Evolutionary conservation across 2,797 vertebrate species (phyloP).

Genomic region (Alca torda): DNA sequence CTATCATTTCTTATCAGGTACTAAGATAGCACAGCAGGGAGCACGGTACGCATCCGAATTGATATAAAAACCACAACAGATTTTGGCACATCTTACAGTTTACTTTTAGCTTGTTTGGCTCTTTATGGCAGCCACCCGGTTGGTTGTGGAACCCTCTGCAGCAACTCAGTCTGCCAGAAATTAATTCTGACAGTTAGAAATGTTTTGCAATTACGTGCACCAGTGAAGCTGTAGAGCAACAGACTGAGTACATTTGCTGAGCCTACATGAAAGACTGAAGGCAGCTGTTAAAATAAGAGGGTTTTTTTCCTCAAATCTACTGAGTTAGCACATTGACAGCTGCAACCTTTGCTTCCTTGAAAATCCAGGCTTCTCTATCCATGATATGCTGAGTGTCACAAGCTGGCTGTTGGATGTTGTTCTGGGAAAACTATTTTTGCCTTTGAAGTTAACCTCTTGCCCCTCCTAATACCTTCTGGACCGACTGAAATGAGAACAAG

Average conservation of each 20-base stretch:
- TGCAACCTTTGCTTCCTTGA: slow-evolving; percentile 26
- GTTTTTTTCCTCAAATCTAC: slow-evolving; percentile 17
- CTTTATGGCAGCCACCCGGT: background rate
- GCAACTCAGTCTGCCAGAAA: slow-evolving; percentile 30
- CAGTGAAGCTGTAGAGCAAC: background rate
- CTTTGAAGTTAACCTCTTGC: background rate
- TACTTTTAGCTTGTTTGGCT: background rate
- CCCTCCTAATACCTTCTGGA: background rate
- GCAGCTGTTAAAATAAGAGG: slow-evolving; percentile 55
- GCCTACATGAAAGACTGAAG: slow-evolving; percentile 43
- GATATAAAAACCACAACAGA: background rate
- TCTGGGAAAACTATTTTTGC: background rate
- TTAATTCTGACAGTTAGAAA: slow-evolving; percentile 53
- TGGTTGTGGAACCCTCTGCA: background rate
- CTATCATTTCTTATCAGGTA: background rate
- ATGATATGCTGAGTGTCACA: background rate
- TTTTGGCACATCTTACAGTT: background rate
- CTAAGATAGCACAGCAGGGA: background rate
- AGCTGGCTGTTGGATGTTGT: background rate
- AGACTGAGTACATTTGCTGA: slow-evolving; percentile 21
- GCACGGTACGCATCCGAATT: background rate
- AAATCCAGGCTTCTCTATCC: background rate
- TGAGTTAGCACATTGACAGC: slow-evolving; percentile 51
- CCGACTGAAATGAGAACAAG: background rate
- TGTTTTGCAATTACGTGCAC: background rate